phyloP scores from a whole-genome alignment of 2,797 vertebrate species.

The Microtus agrestis region DNA sequence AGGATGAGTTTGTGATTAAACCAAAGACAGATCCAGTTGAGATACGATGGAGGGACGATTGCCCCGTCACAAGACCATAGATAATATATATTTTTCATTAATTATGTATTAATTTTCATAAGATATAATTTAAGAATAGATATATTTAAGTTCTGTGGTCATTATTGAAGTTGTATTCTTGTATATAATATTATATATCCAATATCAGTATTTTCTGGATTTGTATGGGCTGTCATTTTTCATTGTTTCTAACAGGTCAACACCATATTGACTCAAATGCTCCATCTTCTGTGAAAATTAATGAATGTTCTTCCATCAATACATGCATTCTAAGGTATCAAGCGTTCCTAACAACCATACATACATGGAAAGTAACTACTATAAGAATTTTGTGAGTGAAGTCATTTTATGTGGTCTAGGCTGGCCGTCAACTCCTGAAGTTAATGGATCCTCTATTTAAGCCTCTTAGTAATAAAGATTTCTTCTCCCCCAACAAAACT shows the following conservation, averaged over 20 bases:
- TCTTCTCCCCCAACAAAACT: background rate
- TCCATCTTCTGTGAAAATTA: background rate
- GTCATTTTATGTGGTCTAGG: background rate
- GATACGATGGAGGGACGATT: background rate
- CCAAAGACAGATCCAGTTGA: background rate
- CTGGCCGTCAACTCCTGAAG: background rate
- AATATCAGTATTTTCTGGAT: background rate
- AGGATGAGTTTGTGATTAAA: background rate
- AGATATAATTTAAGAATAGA: background rate
- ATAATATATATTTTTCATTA: background rate
- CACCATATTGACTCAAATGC: background rate
- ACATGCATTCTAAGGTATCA: background rate
- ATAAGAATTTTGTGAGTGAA: background rate
- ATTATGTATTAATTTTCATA: background rate
- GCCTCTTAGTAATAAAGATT: background rate
- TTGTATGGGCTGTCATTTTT: background rate
- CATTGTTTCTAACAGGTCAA: background rate
- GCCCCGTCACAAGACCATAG: background rate
- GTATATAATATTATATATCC: background rate
- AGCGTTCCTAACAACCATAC: too few relatives aligned
- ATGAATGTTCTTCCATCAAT: too few relatives aligned
- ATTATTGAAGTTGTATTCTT: background rate
- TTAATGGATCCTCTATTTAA: background rate
- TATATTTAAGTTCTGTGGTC: background rate
- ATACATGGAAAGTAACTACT: background rate